Percentiles rank a stretch among this genome's conserved stretches.
Evolutionary conservation across 2,797 vertebrate genomes (phyloP).

Genomic region (Melanotaenia pygmaea): DNA sequence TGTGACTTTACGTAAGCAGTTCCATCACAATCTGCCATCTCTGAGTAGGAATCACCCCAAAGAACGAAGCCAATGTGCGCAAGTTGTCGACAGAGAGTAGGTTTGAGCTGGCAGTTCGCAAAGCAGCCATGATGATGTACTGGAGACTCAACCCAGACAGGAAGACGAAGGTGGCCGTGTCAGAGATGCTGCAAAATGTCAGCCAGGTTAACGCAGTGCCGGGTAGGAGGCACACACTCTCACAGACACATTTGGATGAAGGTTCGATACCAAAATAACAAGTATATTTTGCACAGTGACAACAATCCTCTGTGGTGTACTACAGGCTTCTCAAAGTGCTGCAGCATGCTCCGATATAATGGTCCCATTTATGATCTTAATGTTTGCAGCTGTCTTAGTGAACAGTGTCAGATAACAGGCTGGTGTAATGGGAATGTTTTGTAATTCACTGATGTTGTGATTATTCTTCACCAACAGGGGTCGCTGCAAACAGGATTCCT

Average conservation of each 20-base stretch:
- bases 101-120: constrained; percentile 92
- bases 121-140: constrained; percentile 96
- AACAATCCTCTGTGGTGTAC: constrained; percentile 6
- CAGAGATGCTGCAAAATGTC: constrained; percentile 94
- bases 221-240: constrained; percentile 56
- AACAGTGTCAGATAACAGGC: constrained; percentile 52
- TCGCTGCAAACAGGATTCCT: constrained; percentile 72
- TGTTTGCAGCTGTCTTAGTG: constrained; percentile 58
- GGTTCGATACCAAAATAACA: not conserved
- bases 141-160: constrained; percentile 95
- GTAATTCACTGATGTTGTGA: constrained; percentile 34
- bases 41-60: constrained; percentile 88
- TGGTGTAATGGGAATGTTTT: constrained; percentile 24
- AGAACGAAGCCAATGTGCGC: constrained; percentile 90
- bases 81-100: constrained; percentile 90
- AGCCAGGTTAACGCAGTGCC: constrained; percentile 85
- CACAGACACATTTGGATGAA: not conserved
- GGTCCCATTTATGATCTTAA: constrained; percentile 35
- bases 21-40: constrained; percentile 2
- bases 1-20: not conserved
- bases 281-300: constrained; percentile 18
- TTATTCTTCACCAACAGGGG: constrained; percentile 68
- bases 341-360: constrained; percentile 3
- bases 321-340: not conserved
- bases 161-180: constrained; percentile 89